phyloP scores from a whole-genome alignment of 2,797 vertebrate genomes.

The Vultur gryphus region DNA sequence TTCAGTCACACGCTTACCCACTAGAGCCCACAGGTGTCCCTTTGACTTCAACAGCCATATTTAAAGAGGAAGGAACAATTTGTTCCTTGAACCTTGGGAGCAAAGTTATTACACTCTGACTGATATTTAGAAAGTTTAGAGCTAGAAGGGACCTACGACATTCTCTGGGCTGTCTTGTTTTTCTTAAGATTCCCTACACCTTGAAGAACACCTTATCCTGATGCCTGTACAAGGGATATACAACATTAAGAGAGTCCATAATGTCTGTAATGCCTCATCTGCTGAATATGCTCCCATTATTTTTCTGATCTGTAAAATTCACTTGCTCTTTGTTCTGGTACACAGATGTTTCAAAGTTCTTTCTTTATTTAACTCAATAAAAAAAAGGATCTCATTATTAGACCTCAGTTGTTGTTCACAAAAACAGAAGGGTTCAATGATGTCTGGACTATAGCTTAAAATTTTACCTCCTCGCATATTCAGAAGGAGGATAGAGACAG shows the following conservation, averaged over 20 bases:
- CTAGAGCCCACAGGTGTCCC: neutral
- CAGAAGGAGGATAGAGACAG: neutral
- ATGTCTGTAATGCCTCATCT: neutral
- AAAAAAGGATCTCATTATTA: neutral
- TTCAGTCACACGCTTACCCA: neutral
- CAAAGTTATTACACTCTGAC: neutral
- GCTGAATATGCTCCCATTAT: neutral
- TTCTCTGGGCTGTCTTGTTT: neutral
- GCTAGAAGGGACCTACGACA: neutral
- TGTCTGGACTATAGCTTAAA: neutral
- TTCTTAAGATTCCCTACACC: neutral
- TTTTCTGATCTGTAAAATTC: neutral
- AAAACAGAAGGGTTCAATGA: neutral
- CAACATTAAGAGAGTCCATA: neutral
- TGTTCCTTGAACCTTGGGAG: neutral
- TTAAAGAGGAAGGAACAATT: neutral
- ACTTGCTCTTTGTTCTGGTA: slow-evolving; percentile 9
- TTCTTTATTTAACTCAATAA: slow-evolving; percentile 13
- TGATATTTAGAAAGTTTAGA: neutral
- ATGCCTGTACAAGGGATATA: neutral
- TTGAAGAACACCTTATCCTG: neutral
- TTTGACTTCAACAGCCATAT: neutral
- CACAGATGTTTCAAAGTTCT: slow-evolving; percentile 3
- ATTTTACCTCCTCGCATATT: neutral
- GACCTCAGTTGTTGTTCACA: neutral